Evolutionary conservation across 1,140 invertebrate species (phyloP), one percentile per base, ranked within the genome.

Genomic region (Bemisia tabaci): DNA sequence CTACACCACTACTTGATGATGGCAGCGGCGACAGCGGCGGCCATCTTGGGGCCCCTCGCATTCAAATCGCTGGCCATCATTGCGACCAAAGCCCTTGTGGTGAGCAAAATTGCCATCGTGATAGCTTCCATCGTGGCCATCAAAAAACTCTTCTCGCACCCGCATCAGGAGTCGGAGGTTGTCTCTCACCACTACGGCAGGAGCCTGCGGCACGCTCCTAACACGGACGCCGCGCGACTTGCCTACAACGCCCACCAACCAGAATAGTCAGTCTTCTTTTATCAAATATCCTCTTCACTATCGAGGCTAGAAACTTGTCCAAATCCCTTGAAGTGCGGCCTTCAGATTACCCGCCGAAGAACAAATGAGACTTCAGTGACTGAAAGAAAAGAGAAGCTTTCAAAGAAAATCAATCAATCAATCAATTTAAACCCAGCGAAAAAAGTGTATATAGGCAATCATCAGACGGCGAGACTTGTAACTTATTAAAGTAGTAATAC

Each of bases 31-130:
- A 61, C 79, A 63, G 77, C 79, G 59, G 78, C 78, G 69, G 79
- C 78, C 68, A 81, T 87, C 69, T 83, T 83, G 26, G 80, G 78
- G 22, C 80, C 80, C 0, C 63, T 88, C 73, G 84, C 85, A 58
- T 85, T 88, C 70, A 86, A 90, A 66, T 85, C 81, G 62, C 84
- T 90, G 22, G 87, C 87, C 22, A 76, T 86, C 21, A 80, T 88
- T 64, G 85, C 87, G 22, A 86, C 83, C 25, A 87, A 87, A 73
- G 87, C 89, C 22, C 73, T 91, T 22, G 79, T 89, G 17, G 81
- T 88, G 9, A 85, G 83, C 64, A 89, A 88, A 77, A 84, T 90
- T 72, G 89, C 89, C n/a, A 75, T 91, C 2, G 79, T 89, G 1
- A 77, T 92, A 22, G 87, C 86, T 39, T 85, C 85, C 17, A 87